Percentiles rank a stretch among this genome's conserved stretches.
These are phyloP conservation scores for Spongilla lacustris DNA, from an alignment of 37 sponge, comb jelly and placozoan genomes.

Conservation along the genomic window DNA sequence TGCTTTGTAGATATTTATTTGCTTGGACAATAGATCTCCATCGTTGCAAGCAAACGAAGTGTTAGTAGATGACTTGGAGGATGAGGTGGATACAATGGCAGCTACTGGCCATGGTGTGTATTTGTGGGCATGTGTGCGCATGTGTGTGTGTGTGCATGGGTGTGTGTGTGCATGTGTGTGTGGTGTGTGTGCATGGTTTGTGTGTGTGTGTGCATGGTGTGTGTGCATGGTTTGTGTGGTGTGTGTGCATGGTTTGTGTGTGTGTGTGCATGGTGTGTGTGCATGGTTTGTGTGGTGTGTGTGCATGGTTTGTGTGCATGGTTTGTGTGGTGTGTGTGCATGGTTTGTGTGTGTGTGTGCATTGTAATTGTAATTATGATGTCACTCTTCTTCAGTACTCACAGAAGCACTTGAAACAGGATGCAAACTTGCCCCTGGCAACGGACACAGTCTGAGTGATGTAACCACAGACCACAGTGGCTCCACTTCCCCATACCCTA, in stretches of 20 bases:
- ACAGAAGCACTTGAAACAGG: neutral
- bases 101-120: neutral
- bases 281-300: neutral
- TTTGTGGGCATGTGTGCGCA: neutral
- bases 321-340: slow-evolving; percentile 17
- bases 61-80: neutral
- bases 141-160: neutral
- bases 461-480: neutral
- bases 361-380: slow-evolving; percentile 3
- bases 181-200: slow-evolving; percentile 23
- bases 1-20: neutral
- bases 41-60: neutral
- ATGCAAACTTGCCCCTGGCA: neutral
- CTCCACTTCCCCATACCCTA: slow-evolving; percentile 30
- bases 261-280: slow-evolving; percentile 10
- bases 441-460: neutral
- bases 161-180: slow-evolving; percentile 33
- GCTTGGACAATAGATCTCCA: neutral
- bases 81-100: neutral
- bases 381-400: neutral
- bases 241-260: slow-evolving; percentile 20
- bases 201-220: neutral
- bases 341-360: slow-evolving; percentile 25
- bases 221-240: slow-evolving; percentile 22
- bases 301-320: slow-evolving; percentile 2